Conservation (phyloP, 2,113 vertebrate genomes). For the human (Homo sapiens) region DNA sequence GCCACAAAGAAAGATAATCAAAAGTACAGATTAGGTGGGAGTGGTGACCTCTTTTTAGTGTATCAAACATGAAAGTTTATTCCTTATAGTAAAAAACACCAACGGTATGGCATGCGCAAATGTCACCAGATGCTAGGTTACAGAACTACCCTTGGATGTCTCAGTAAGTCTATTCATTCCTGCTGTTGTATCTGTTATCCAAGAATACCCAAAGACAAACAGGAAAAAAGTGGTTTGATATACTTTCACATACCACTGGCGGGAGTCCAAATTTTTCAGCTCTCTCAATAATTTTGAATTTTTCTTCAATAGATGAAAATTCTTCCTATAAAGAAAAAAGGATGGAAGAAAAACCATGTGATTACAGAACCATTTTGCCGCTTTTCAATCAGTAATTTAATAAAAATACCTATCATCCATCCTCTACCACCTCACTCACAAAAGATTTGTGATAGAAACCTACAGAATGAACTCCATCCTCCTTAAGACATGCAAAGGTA, state of each 20-base stretch:
- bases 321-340: conserved; percentile 88
- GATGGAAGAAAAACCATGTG: conserved; percentile 23
- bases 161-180: not conserved
- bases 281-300: conserved; percentile 98
- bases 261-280: conserved; percentile 98
- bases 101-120: not conserved
- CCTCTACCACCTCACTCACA: not conserved
- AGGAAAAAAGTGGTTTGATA: not conserved
- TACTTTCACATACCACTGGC: conserved; percentile 92
- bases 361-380: not conserved
- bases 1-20: not conserved
- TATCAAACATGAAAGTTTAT: not conserved
- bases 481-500: not conserved
- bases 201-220: not conserved
- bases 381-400: not conserved
- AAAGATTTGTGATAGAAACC: not conserved
- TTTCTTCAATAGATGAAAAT: conserved; percentile 98
- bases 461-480: not conserved
- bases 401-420: not conserved
- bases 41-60: not conserved
- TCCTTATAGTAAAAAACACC: not conserved
- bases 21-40: not conserved
- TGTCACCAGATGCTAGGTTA: not conserved
- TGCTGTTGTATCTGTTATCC: not conserved
- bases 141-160: not conserved